These are phyloP conservation scores for Callipepla squamata DNA, from an alignment of 2,113 vertebrate genomes.

Conservation along the genomic window DNA sequence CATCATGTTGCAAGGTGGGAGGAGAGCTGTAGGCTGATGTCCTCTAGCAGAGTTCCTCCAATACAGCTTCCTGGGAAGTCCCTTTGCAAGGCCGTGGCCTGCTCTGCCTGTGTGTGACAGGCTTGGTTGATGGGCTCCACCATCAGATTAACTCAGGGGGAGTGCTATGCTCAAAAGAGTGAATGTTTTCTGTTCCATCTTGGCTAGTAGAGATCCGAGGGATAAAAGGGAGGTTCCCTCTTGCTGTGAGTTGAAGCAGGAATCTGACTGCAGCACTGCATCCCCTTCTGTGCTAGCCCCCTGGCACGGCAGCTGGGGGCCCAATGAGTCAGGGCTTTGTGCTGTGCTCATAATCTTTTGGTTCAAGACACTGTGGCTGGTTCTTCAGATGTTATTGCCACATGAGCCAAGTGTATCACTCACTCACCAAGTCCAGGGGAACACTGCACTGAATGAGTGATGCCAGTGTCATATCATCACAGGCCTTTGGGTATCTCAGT, in stretches of 20 bases:
- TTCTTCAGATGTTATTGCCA: not conserved
- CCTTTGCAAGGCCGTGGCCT: not conserved
- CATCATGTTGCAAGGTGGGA: not conserved
- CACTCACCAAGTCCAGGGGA: not conserved
- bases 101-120: not conserved
- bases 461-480: not conserved
- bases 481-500: not conserved
- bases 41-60: not conserved
- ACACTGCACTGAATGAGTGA: not conserved
- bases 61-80: not conserved
- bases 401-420: not conserved
- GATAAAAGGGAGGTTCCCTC: not conserved
- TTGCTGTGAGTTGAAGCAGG: not conserved
- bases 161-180: not conserved
- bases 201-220: not conserved
- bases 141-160: not conserved
- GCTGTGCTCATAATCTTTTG: not conserved
- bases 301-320: not conserved
- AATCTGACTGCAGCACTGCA: not conserved
- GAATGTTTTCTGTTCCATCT: not conserved
- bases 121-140: not conserved
- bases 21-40: not conserved
- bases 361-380: not conserved
- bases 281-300: fast-evolving
- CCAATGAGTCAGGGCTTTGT: not conserved